phyloP scores from a whole-genome alignment of 2,888 invertebrate species.

The Apodemia mormo region DNA sequence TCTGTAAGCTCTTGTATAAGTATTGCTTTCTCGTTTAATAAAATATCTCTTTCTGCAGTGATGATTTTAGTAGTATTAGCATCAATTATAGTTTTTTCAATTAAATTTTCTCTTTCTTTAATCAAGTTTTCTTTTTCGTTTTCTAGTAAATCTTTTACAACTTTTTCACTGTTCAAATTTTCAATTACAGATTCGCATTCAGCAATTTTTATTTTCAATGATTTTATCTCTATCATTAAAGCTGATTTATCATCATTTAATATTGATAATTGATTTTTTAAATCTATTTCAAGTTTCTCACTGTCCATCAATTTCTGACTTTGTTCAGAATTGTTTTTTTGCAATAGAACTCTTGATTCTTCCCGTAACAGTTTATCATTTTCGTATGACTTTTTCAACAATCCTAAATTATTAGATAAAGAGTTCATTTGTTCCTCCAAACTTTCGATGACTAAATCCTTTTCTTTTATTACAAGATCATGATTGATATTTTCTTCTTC shows the following conservation, averaged over 20 bases:
- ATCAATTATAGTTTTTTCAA: slow-evolving; percentile 26
- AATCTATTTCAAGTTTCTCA: neutral
- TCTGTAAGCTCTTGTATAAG: slow-evolving; percentile 39
- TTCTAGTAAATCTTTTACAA: slow-evolving; percentile 21
- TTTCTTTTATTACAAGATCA: slow-evolving; percentile 51
- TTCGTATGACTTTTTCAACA: slow-evolving; percentile 46
- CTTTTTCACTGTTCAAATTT: slow-evolving; percentile 36
- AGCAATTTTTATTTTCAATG: slow-evolving; percentile 36
- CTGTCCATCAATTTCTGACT: slow-evolving; percentile 26
- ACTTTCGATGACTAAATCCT: slow-evolving; percentile 49
- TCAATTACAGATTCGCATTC: slow-evolving; percentile 36
- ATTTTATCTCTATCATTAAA: slow-evolving; percentile 30
- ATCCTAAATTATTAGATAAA: slow-evolving; percentile 41
- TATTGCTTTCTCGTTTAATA: slow-evolving; percentile 41
- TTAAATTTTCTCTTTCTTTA: slow-evolving; percentile 3
- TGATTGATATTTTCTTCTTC: slow-evolving; percentile 53
- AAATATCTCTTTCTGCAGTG: slow-evolving; percentile 40
- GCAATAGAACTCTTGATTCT: slow-evolving; percentile 42
- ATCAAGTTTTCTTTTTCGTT: slow-evolving; percentile 13
- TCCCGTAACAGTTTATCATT: slow-evolving; percentile 46
- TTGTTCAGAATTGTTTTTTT: slow-evolving; percentile 28
- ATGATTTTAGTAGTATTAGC: slow-evolving; percentile 36
- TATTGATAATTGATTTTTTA: neutral
- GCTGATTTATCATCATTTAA: slow-evolving; percentile 27
- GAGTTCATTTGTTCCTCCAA: slow-evolving; percentile 48